Conservation (phyloP, 2,888 invertebrate species). For the Drosophila kuntzei region DNA sequence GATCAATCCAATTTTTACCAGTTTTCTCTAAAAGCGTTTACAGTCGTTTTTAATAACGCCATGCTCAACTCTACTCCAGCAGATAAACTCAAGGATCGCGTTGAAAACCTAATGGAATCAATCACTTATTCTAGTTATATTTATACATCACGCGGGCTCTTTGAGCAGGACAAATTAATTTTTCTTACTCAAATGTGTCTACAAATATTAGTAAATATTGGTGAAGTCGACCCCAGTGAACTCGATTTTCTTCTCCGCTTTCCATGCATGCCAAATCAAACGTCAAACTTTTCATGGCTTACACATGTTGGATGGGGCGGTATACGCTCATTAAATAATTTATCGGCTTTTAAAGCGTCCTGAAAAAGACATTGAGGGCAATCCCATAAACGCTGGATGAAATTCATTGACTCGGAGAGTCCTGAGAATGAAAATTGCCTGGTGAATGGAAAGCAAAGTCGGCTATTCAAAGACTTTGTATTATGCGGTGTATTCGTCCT, state of each 20-base stretch:
- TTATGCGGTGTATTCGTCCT: conserved; percentile 95
- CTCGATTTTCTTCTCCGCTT: conserved; percentile 95
- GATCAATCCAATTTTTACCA: conserved; percentile 98
- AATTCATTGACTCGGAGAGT: conserved; percentile 95
- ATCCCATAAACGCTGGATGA: conserved; percentile 96
- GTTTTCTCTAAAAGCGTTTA: conserved; percentile 97
- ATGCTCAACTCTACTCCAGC: conserved; percentile 86
- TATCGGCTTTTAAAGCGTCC: conserved; percentile 93
- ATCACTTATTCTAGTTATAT: conserved; percentile 94
- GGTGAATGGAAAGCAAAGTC: conserved; percentile 98
- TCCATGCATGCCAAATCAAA: conserved; percentile 92
- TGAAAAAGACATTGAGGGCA: conserved; percentile 96
- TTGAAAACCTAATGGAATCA: conserved; percentile 92
- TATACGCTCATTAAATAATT: conserved; percentile 90
- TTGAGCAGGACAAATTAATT: conserved; percentile 96
- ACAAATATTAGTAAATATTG: conserved; percentile 88
- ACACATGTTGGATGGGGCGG: conserved; percentile 93
- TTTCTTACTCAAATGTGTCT: conserved; percentile 95
- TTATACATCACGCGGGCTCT: conserved; percentile 95
- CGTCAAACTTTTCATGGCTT: conserved; percentile 93
- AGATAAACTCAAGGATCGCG: conserved; percentile 90
- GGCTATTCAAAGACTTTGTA: conserved; percentile 94
- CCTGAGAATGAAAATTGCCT: conserved; percentile 97
- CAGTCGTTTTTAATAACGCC: conserved; percentile 93
- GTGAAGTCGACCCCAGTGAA: conserved; percentile 91